Evolutionary conservation across 2,113 vertebrate genomes (phyloP).

Genomic region (Sphaerodactylus townsendi): DNA sequence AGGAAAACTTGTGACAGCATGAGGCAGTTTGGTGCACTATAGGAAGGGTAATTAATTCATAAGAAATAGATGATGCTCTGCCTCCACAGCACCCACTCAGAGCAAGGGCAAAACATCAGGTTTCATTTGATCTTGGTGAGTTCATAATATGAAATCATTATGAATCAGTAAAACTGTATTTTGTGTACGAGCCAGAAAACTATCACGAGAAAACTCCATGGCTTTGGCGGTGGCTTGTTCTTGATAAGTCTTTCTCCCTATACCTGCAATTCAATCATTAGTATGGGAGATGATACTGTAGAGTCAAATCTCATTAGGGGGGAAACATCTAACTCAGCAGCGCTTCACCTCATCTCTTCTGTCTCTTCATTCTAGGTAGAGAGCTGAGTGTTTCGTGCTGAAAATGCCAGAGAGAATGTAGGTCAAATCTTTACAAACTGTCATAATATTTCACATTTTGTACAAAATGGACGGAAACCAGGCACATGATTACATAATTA

Average conservation of each 20-base stretch:
- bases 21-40: too few relatives aligned
- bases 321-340: too few relatives aligned
- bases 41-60: too few relatives aligned
- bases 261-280: not conserved
- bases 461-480: accelerated
- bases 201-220: not conserved
- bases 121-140: not conserved
- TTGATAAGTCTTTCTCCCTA: not conserved
- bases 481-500: not conserved
- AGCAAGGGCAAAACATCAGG: not conserved
- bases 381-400: not conserved
- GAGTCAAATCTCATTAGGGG: not conserved
- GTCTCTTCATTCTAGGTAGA: not conserved
- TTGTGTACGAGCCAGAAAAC: not conserved
- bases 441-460: not conserved
- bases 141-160: not conserved
- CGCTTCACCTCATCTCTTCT: not conserved
- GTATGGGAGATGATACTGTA: not conserved
- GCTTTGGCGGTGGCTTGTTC: not conserved
- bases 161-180: not conserved
- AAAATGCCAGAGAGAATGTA: too few relatives aligned
- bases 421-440: not conserved
- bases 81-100: not conserved
- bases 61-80: too few relatives aligned
- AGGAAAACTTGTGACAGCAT: too few relatives aligned